Evolutionary conservation across 2,888 invertebrate genomes (phyloP).

Genomic region (Caenorhabditis panamensis): DNA sequence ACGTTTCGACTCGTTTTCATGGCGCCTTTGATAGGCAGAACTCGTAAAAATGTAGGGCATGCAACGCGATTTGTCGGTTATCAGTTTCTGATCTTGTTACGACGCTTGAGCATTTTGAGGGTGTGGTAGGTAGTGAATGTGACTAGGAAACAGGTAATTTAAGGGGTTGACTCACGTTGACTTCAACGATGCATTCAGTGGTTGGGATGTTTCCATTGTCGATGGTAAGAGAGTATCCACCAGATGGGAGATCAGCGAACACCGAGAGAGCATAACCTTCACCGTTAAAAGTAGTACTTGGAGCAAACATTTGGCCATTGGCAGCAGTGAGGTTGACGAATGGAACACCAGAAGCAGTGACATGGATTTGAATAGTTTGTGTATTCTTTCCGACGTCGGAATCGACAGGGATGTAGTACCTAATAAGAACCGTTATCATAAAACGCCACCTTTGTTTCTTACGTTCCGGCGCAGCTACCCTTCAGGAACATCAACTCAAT

Average conservation of each 20-base stretch:
- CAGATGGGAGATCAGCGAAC: constrained; percentile 51
- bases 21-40: constrained; percentile 43
- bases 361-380: constrained; percentile 54
- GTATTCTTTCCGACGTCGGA: constrained; percentile 25
- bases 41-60: constrained; percentile 47
- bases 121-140: constrained; percentile 17
- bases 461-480: constrained; percentile 62
- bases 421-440: not conserved
- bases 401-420: constrained; percentile 66
- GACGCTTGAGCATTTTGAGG: constrained; percentile 2
- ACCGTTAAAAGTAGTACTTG: constrained; percentile 19
- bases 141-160: constrained; percentile 15
- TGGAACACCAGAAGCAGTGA: constrained; percentile 61
- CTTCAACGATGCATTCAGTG: constrained; percentile 67
- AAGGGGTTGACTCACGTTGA: constrained; percentile 55
- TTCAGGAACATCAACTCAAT: constrained; percentile 63
- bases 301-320: constrained; percentile 32
- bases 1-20: constrained; percentile 37
- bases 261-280: constrained; percentile 49
- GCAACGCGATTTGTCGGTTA: constrained; percentile 37
- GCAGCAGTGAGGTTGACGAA: constrained; percentile 61
- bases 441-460: not conserved
- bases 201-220: constrained; percentile 65
- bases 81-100: constrained; percentile 58
- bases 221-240: constrained; percentile 65